Conservation (phyloP, 1,140 invertebrate genomes). For the Diprion similis region DNA sequence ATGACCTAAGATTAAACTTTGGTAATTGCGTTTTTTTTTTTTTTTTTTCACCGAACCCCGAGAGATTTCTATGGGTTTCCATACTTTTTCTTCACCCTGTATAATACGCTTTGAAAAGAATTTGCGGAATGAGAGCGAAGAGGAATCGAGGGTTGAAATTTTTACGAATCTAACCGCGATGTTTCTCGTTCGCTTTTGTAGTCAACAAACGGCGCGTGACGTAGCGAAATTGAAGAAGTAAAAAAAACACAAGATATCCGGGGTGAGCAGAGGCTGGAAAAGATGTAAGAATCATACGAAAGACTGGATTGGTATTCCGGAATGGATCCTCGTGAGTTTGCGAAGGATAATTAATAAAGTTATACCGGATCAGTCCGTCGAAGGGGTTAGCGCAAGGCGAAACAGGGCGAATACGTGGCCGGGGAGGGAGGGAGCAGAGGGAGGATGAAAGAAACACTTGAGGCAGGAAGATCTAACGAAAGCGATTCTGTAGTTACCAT, state of each 20-base stretch:
- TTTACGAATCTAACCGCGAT: too few species aligned
- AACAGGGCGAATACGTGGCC: neutral
- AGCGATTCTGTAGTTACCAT: conserved; percentile 26
- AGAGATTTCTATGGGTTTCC: too few species aligned
- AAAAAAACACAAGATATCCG: neutral
- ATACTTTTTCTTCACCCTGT: too few species aligned
- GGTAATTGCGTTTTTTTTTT: too few species aligned
- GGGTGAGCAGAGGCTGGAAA: neutral
- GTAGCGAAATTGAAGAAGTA: neutral
- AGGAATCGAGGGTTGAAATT: too few species aligned
- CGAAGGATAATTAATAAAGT: neutral
- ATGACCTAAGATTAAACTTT: too few species aligned
- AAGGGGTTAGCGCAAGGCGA: neutral
- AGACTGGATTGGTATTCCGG: neutral
- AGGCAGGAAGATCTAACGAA: conserved; percentile 6
- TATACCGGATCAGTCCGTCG: neutral
- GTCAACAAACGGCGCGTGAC: neutral
- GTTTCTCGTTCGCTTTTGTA: too few species aligned
- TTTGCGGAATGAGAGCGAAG: too few species aligned
- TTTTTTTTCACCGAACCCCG: too few species aligned
- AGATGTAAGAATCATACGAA: neutral
- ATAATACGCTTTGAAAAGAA: too few species aligned
- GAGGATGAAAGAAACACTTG: conserved; percentile 2
- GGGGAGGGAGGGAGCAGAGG: neutral
- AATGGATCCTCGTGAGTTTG: neutral